Evolutionary conservation across 2,113 vertebrate species (phyloP), one percentile per base, ranked within the genome.

Genomic region (Scatophagus argus): DNA sequence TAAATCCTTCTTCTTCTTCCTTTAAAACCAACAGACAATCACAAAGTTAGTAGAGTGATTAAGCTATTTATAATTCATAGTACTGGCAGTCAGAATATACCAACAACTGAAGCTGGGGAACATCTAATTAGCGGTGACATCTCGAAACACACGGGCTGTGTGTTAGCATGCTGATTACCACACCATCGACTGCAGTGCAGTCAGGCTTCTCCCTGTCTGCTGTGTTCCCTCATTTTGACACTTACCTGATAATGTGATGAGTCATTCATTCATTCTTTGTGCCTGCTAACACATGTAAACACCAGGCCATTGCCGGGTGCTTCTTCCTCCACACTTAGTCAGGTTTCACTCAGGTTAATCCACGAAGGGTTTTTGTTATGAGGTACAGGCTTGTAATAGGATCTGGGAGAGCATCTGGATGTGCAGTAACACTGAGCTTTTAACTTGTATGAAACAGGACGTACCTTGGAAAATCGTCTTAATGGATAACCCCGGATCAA

Each of bases 51-150:
- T 29, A 59, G 56, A 13, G 54, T 74, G 79, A 83, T 86, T 36
- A 75, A 66, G 43, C 44, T 81, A 68, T 89, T 90, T 87, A 72
- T 82, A 76, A 56, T 68, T 38, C 67, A 8, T 58, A 77, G 61
- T 41, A 34, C 69, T 43, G 47, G 38, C 73, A 79, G 70, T 60
- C 64, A 72, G 77, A 82, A 51, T 47, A 67, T 29, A 76, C 61
- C 74, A 77, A 76, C 83, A 74, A 49, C 2, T 39, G 41, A 65
- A 77, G 79, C 72, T 55, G 79, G 66, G 66, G 43, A 79, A 73
- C 83, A 29, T 44, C 76, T 77, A 88, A 89, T 92, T 90, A 82
- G 71, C 5, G 54, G 51, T 59, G 80, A 83, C 84, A 72, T 67
- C 39, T 84, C 71, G 64, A 78, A 87, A 82, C 81, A 76, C 64